Percentiles rank a stretch among this genome's conserved stretches.
Conservation (phyloP, 2,888 invertebrate species). For the Dysmachus trigonus region DNA sequence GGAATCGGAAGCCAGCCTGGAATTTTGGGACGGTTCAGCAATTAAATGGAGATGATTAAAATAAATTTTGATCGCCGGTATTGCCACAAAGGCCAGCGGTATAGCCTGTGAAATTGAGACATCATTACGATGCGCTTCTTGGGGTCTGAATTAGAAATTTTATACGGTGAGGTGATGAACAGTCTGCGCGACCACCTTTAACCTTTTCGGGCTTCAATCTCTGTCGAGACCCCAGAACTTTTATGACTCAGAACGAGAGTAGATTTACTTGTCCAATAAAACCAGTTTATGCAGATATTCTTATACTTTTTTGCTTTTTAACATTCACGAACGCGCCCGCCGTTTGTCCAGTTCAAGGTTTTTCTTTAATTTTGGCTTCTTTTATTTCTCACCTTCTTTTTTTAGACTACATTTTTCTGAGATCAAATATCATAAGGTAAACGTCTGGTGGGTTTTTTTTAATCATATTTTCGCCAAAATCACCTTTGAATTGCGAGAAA, state of each 20-base stretch:
- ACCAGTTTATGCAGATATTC: constrained; percentile 36
- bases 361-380: background rate
- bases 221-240: background rate
- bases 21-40: background rate
- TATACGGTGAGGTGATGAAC: background rate
- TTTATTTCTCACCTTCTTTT: background rate
- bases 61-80: background rate
- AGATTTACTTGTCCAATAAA: background rate
- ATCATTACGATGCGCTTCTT: background rate
- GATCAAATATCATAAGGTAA: background rate
- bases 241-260: background rate
- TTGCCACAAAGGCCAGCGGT: background rate
- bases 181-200: background rate
- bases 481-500: background rate
- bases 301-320: background rate
- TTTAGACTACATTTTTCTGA: background rate
- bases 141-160: background rate
- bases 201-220: background rate
- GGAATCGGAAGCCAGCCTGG: background rate
- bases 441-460: background rate
- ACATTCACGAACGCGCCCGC: background rate
- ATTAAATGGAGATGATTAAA: background rate
- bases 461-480: background rate
- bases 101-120: background rate
- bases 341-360: constrained; percentile 18